Conservation (phyloP, 2,113 vertebrate species). For the Nerophis lumbriciformis region DNA sequence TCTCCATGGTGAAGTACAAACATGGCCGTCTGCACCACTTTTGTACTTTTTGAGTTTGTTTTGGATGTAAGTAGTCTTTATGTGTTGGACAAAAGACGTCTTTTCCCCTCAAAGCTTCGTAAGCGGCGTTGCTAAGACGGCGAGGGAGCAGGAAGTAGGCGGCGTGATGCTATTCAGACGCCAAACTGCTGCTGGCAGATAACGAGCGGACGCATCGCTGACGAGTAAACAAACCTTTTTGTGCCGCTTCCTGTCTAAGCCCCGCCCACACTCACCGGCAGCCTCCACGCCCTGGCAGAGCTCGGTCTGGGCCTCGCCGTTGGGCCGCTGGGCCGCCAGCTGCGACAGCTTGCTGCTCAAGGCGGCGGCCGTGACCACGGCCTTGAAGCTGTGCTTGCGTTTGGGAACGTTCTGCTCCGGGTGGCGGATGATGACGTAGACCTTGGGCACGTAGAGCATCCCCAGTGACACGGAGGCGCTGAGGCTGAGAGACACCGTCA, state of each 20-base stretch:
- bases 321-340: constrained; percentile 89
- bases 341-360: constrained; percentile 94
- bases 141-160: too few species aligned
- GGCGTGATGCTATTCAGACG: too few species aligned
- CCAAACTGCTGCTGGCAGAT: too few species aligned
- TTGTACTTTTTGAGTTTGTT: too few species aligned
- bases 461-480: constrained; percentile 96
- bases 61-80: too few species aligned
- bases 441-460: constrained; percentile 98
- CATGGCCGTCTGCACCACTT: too few species aligned
- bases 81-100: too few species aligned
- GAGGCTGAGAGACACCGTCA: constrained; percentile 95
- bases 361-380: constrained; percentile 94
- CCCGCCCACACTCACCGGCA: constrained; percentile 78
- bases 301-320: constrained; percentile 94
- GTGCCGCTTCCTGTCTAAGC: background rate
- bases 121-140: too few species aligned
- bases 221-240: too few species aligned
- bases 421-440: constrained; percentile 96
- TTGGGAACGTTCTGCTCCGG: constrained; percentile 97
- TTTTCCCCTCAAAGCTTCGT: too few species aligned
- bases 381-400: constrained; percentile 95
- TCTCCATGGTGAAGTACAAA: too few species aligned
- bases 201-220: too few species aligned
- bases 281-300: constrained; percentile 92